phyloP scores from a whole-genome alignment of 2,113 vertebrate genomes.

The Xiphophorus maculatus region DNA sequence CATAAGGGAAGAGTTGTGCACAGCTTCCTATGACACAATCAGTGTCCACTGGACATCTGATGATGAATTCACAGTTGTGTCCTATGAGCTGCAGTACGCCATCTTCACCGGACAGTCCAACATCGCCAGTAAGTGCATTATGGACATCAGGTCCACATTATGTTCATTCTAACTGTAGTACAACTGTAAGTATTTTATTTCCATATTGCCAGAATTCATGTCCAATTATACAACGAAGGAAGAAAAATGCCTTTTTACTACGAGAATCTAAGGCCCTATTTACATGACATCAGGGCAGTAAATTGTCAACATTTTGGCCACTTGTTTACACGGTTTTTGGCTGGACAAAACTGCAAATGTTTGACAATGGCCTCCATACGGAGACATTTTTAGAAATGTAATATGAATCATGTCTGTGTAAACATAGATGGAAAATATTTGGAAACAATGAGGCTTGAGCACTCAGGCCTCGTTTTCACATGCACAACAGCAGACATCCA shows the following conservation, averaged over 20 bases:
- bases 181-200: too few species aligned
- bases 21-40: constrained; percentile 96
- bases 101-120: constrained; percentile 98
- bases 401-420: too few species aligned
- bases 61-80: constrained; percentile 95
- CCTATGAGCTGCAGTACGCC: constrained; percentile 96
- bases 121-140: constrained; percentile 90
- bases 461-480: too few species aligned
- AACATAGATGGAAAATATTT: too few species aligned
- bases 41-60: constrained; percentile 97
- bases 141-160: neutral
- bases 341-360: too few species aligned
- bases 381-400: too few species aligned
- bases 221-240: neutral
- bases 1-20: constrained; percentile 96
- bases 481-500: too few species aligned
- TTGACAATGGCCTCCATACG: too few species aligned
- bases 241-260: neutral
- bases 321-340: too few species aligned
- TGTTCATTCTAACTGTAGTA: neutral
- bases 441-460: too few species aligned
- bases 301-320: too few species aligned
- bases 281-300: too few species aligned
- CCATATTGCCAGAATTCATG: neutral
- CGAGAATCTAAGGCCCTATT: neutral